Evolutionary conservation across 2,113 vertebrate genomes (phyloP), one percentile per base, ranked within the genome.

Genomic region (Callospermophilus lateralis): DNA sequence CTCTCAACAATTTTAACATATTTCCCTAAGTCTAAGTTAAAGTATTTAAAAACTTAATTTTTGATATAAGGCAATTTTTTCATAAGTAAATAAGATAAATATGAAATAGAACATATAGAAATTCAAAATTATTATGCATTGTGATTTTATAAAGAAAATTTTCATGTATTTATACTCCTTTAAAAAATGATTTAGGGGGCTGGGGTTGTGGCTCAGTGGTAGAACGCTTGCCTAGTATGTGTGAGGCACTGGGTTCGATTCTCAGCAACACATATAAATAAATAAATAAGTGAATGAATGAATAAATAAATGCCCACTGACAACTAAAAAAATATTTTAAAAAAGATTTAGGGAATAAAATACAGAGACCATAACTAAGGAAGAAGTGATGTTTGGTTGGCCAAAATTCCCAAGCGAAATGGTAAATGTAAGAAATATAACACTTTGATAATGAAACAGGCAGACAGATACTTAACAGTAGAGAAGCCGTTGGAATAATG

Each of bases 401-500:
- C 37, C 22, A 89, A 91, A 85, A 68, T 5, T 9, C 81, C 45
- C 32, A 90, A 77, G 78, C 20, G 58, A 70, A 51, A 65, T 85
- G 32, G 55, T 72, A 89, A 94, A 45, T 24, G 11, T 72, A 89
- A 90, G 70, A 72, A 92, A 90, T 28, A 32, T 83, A 86, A 80
- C 28, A 80, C 8, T 77, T 8, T 20, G n/a, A 1, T 22, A 94
- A 78, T 24, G 45, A 93, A 96, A 86, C 28, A 93, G 55, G 68
- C 0, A 89, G 97, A 97, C 0, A 89, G 97, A 97, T 98, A 98
- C 99, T 99, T 98, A 99, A 99, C 99, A 37, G 99, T 99, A 98
- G 99, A 99, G 97, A 99, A 99, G 98, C 99, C 99, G 1, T 96
- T 99, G 97, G 99, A 99, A 98, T 99, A 99, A 97, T 99, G 99